phyloP scores from a whole-genome alignment of 2,113 vertebrate species.

The Leptobrachium ailaonicum region DNA sequence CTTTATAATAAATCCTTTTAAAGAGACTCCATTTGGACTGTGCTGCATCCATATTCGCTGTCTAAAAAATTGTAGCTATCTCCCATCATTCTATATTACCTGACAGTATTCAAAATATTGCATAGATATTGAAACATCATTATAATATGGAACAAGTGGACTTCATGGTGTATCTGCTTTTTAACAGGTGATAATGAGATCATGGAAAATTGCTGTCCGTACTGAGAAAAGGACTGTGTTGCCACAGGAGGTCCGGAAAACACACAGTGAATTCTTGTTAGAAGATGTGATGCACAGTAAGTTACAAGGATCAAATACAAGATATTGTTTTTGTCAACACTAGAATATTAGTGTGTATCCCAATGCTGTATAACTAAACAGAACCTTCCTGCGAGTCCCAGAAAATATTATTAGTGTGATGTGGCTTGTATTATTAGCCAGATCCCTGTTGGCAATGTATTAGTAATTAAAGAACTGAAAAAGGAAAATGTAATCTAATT shows the following conservation, averaged over 20 bases:
- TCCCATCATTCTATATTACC: too few relatives aligned
- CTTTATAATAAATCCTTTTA: too few relatives aligned
- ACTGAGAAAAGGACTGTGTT: constrained; percentile 41
- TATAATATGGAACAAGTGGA: background rate
- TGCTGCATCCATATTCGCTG: too few relatives aligned
- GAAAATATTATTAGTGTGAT: background rate
- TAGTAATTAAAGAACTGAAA: constrained; percentile 23
- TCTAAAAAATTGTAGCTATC: too few relatives aligned
- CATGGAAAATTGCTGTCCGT: constrained; percentile 49
- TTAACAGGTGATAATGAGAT: constrained; percentile 47
- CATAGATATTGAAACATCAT: background rate
- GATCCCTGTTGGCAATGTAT: background rate
- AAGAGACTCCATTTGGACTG: too few relatives aligned
- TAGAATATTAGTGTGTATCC: too few relatives aligned
- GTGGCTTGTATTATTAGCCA: background rate
- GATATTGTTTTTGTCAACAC: background rate
- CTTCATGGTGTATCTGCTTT: background rate
- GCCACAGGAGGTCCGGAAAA: constrained; percentile 51
- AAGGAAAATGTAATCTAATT: constrained; percentile 9
- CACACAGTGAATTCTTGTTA: constrained; percentile 39
- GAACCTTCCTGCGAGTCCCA: too few relatives aligned
- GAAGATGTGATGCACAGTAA: constrained; percentile 45
- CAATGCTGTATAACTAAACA: too few relatives aligned
- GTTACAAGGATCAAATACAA: constrained; percentile 12
- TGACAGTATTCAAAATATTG: too few relatives aligned